Conservation (phyloP, 2,113 vertebrate genomes). For the Cephalopterus ornatus region DNA sequence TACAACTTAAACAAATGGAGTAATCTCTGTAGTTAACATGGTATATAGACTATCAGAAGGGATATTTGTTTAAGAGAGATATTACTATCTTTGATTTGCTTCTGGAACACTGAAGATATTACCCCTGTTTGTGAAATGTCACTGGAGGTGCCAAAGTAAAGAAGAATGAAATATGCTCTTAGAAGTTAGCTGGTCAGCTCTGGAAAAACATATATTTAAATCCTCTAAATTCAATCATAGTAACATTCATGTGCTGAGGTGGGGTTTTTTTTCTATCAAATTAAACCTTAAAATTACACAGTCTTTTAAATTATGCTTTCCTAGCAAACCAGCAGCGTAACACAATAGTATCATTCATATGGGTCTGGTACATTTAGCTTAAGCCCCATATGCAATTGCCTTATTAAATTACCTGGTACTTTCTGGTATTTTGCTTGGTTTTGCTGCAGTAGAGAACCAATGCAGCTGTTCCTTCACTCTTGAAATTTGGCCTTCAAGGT, state of each 20-base stretch:
- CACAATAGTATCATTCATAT: constrained; percentile 41
- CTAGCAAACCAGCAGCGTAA: neutral
- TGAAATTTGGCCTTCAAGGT: neutral
- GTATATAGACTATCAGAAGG: neutral
- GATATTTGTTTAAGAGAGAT: neutral
- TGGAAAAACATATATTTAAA: neutral
- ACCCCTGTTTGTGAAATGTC: neutral
- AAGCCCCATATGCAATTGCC: neutral
- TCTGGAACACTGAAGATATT: neutral
- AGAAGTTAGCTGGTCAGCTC: neutral
- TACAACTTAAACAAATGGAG: neutral
- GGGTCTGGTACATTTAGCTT: neutral
- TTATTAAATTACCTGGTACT: constrained; percentile 53
- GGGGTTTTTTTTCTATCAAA: neutral
- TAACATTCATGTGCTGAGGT: neutral
- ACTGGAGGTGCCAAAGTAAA: neutral
- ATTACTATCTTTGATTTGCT: neutral
- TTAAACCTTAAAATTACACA: neutral
- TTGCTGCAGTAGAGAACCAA: neutral
- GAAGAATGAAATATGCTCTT: neutral
- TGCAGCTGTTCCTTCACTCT: constrained; percentile 36
- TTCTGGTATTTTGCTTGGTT: constrained; percentile 42
- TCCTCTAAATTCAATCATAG: neutral
- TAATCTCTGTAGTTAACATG: neutral
- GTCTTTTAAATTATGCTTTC: neutral